Evolutionary conservation across 2,888 invertebrate species (phyloP).

Genomic region (Eledona agricola): DNA sequence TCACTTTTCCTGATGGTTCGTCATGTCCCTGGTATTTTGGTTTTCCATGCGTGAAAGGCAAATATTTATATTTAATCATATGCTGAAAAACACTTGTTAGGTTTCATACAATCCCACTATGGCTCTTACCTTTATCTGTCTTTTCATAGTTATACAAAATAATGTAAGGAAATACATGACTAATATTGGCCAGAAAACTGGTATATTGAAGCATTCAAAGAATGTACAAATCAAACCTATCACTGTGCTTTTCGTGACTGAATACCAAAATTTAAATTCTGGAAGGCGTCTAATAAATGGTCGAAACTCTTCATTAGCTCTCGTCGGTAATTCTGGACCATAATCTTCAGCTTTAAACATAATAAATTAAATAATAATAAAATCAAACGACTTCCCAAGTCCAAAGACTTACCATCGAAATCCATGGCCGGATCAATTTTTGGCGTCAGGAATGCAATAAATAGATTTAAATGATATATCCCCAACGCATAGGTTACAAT

Average conservation of each 20-base stretch:
- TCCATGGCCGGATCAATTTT: slow-evolving; percentile 98
- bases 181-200: slow-evolving; percentile 99
- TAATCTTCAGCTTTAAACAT: slow-evolving; percentile 74
- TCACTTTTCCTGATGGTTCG: slow-evolving; percentile 52
- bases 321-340: slow-evolving; percentile 94
- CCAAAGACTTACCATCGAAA: slow-evolving; percentile 90
- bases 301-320: slow-evolving; percentile 96
- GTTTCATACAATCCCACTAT: not conserved
- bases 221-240: slow-evolving; percentile 92
- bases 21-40: slow-evolving; percentile 86
- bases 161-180: slow-evolving; percentile 99
- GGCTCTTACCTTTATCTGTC: slow-evolving; percentile 92
- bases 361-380: too few species aligned
- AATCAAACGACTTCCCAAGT: too few species aligned
- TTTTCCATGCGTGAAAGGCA: slow-evolving; percentile 99
- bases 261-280: slow-evolving; percentile 99
- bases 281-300: slow-evolving; percentile 97
- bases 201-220: slow-evolving; percentile 98
- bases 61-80: slow-evolving; percentile 99
- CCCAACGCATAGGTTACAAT: slow-evolving; percentile 99
- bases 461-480: slow-evolving; percentile 98
- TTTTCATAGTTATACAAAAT: slow-evolving; percentile 99
- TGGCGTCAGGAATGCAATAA: slow-evolving; percentile 99
- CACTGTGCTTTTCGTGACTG: slow-evolving; percentile 92
- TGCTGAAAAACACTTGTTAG: slow-evolving; percentile 73